phyloP scores from a whole-genome alignment of 2,888 invertebrate species.

The Charanyca ferruginea region DNA sequence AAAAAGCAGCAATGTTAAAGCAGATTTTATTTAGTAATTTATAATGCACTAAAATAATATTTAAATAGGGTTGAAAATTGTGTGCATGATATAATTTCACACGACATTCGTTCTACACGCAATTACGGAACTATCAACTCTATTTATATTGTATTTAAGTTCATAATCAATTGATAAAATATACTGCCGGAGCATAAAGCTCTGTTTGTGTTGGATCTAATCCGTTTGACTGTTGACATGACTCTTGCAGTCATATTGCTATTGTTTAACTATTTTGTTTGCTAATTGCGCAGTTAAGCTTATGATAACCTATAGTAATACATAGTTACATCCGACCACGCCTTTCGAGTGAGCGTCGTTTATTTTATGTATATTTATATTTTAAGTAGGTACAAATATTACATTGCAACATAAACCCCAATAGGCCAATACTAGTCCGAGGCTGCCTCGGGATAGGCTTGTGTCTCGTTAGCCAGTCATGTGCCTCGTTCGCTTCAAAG shows the following conservation, averaged over 20 bases:
- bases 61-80: background rate
- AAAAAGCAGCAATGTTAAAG: too few relatives aligned
- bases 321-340: conserved; percentile 42
- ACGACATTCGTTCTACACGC: background rate
- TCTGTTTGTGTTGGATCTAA: too few relatives aligned
- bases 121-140: background rate
- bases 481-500: conserved; percentile 1
- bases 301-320: background rate
- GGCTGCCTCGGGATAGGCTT: background rate
- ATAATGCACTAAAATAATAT: background rate
- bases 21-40: background rate
- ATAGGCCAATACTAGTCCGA: conserved; percentile 4
- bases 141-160: background rate
- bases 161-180: background rate
- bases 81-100: background rate
- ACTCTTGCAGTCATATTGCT: too few relatives aligned
- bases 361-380: conserved; percentile 18
- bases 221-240: too few relatives aligned
- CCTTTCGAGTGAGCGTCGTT: conserved; percentile 11
- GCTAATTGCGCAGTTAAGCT: too few relatives aligned
- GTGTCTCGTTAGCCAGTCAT: background rate
- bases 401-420: conserved; percentile 9
- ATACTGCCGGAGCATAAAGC: background rate
- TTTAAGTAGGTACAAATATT: conserved; percentile 59
- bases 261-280: too few relatives aligned